Conservation (phyloP, 2,888 invertebrate species). For the Heliconius sara region DNA sequence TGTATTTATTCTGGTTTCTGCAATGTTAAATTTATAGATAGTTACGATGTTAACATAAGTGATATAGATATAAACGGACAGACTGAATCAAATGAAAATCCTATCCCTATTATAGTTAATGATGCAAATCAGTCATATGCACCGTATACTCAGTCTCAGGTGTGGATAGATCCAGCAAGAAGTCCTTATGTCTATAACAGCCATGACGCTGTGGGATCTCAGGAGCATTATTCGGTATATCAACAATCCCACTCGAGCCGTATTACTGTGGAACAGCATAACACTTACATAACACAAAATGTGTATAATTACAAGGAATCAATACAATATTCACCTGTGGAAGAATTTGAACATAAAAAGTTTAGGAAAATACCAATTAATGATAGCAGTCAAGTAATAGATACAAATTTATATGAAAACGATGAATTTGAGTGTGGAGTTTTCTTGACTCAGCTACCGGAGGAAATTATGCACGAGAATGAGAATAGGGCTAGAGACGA, state of each 20-base stretch:
- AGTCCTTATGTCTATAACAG: constrained; percentile 72
- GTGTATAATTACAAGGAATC: constrained; percentile 66
- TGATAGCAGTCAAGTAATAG: constrained; percentile 50
- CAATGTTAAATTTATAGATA: constrained; percentile 68
- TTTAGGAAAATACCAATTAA: constrained; percentile 54
- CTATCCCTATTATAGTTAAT: constrained; percentile 53
- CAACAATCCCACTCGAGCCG: constrained; percentile 57
- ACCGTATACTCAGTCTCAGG: constrained; percentile 63
- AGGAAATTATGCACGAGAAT: constrained; percentile 68
- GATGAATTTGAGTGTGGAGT: constrained; percentile 71
- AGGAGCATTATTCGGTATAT: constrained; percentile 58
- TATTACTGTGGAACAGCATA: constrained; percentile 69
- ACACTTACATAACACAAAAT: constrained; percentile 72
- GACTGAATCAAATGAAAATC: constrained; percentile 47
- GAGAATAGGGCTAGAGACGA: constrained; percentile 60
- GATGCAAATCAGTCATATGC: constrained; percentile 57
- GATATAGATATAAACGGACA: constrained; percentile 37
- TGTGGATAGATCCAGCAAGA: constrained; percentile 73
- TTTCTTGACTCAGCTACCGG: constrained; percentile 65
- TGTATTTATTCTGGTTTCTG: constrained; percentile 70
- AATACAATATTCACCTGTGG: constrained; percentile 53
- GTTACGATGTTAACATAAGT: constrained; percentile 55
- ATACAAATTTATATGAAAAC: constrained; percentile 60
- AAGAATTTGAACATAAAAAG: constrained; percentile 60
- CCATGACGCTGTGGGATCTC: constrained; percentile 56